These are phyloP conservation scores for Cairina moschata DNA, from an alignment of 2,113 vertebrate species.

Conservation along the genomic window DNA sequence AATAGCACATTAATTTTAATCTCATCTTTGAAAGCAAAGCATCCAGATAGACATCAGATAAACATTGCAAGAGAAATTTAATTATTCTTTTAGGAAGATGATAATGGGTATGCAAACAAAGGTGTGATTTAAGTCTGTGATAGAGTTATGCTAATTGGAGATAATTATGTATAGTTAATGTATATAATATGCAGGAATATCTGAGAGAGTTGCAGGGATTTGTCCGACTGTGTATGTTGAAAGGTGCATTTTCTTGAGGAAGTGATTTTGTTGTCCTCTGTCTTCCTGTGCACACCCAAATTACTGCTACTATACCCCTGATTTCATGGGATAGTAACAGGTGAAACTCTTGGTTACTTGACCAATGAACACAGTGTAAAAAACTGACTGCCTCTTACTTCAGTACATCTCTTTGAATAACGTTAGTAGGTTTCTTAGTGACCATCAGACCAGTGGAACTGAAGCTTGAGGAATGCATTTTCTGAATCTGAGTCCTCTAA, in stretches of 20 bases:
- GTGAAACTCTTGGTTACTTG: neutral
- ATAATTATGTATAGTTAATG: neutral
- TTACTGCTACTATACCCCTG: neutral
- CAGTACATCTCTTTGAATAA: neutral
- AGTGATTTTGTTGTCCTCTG: neutral
- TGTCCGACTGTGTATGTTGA: neutral
- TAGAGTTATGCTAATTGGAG: neutral
- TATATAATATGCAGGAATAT: neutral
- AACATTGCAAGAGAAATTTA: neutral
- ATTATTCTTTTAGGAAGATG: conserved; percentile 3
- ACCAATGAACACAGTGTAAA: neutral
- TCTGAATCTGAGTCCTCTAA: neutral
- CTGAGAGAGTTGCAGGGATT: neutral
- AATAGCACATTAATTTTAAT: neutral
- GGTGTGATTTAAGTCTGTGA: neutral
- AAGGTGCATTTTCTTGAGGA: neutral
- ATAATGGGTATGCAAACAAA: neutral
- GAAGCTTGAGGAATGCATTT: neutral
- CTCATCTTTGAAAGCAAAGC: neutral
- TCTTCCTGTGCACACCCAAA: neutral
- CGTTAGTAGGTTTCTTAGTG: neutral
- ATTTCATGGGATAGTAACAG: neutral
- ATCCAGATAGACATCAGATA: neutral
- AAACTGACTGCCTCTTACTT: neutral
- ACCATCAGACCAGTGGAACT: neutral